Conservation (phyloP, 2,113 vertebrate species). For the Gallinago media region DNA sequence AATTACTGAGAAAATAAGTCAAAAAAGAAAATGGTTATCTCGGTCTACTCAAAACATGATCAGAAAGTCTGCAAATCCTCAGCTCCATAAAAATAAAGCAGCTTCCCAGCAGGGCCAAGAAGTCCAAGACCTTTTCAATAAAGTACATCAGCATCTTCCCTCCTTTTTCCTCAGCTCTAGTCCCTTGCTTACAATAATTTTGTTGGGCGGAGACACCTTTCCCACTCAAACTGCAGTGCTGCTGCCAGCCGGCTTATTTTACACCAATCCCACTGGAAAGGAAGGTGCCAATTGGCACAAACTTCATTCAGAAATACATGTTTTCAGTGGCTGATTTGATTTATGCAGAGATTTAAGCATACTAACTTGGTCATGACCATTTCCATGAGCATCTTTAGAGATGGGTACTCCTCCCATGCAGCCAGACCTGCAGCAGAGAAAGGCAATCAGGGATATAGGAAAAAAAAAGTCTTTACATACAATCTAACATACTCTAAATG, state of each 20-base stretch:
- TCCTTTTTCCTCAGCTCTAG: background rate
- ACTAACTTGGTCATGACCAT: conserved; percentile 99
- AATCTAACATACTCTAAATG: background rate
- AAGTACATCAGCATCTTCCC: background rate
- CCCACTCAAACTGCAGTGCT: background rate
- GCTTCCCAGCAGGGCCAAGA: background rate
- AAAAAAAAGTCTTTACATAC: background rate
- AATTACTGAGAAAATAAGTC: conserved; percentile 82
- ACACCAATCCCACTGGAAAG: background rate
- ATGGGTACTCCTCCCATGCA: conserved; percentile 97
- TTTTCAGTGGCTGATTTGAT: background rate
- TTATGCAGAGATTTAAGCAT: background rate
- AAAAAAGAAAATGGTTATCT: background rate
- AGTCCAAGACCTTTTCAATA: background rate
- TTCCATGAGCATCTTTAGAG: conserved; percentile 99
- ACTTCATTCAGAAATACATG: background rate
- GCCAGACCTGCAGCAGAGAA: conserved; percentile 82
- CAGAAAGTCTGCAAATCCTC: background rate
- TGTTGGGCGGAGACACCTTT: background rate
- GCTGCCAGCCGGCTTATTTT: background rate
- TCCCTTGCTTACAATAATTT: background rate
- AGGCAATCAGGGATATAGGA: background rate
- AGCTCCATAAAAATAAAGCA: background rate
- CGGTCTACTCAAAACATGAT: background rate
- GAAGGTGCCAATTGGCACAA: background rate